Evolutionary conservation across 2,888 invertebrate genomes (phyloP).

Genomic region (Cephus sareptanus): DNA sequence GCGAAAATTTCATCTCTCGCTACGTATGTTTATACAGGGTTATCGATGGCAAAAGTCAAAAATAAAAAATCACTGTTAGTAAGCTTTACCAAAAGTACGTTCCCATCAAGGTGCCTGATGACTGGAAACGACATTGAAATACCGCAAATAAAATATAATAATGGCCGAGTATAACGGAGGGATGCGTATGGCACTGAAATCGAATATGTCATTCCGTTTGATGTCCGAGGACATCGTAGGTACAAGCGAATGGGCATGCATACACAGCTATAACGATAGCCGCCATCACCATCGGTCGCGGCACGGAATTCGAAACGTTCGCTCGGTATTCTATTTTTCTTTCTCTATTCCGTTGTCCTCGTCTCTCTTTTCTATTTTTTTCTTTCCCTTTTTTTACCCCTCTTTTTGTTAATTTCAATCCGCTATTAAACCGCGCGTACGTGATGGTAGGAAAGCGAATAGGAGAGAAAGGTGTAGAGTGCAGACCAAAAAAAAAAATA

Average conservation of each 20-base stretch:
- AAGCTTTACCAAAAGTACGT: background rate
- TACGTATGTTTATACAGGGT: background rate
- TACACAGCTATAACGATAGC: background rate
- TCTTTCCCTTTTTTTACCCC: background rate
- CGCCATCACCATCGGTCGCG: background rate
- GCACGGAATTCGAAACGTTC: conserved; percentile 1
- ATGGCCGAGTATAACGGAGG: background rate
- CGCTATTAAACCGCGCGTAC: conserved; percentile 8
- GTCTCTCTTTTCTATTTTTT: background rate
- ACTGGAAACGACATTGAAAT: background rate
- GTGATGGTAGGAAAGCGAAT: background rate
- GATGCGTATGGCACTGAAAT: background rate
- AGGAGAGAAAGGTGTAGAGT: background rate
- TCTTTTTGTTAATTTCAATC: conserved; percentile 5
- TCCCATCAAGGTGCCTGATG: background rate
- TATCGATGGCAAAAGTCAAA: background rate
- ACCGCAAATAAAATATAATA: background rate
- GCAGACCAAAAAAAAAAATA: background rate
- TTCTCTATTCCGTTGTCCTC: background rate
- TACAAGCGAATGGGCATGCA: background rate
- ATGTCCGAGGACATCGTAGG: background rate
- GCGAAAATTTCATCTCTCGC: background rate
- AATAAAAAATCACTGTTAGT: no score
- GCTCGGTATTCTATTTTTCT: background rate
- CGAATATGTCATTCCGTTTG: conserved; percentile 7